phyloP scores from a whole-genome alignment of 2,113 vertebrate genomes.

The human region GRCh38 chr12:21482001-21482500 shows the following conservation, averaged over 20 bases:
- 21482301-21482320: neutral
- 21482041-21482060: neutral
- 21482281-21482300: neutral
- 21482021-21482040: neutral
- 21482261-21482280: neutral
- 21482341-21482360: neutral
- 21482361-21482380: neutral
- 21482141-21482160: neutral
- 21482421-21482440: neutral
- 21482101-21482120: neutral
- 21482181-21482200: neutral
- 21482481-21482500: neutral
- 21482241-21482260: neutral
- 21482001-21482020: neutral
- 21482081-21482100: neutral
- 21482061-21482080: neutral
- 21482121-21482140: neutral
- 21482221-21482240: neutral
- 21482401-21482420: neutral
- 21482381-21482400: neutral
- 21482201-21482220: neutral
- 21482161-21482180: neutral
- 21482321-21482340: neutral
- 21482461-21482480: neutral
- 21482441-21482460: neutral